Base-by-base conservation (phyloP, 2,113 vertebrate genomes). In the Phrynosoma blainvillii region DNA sequence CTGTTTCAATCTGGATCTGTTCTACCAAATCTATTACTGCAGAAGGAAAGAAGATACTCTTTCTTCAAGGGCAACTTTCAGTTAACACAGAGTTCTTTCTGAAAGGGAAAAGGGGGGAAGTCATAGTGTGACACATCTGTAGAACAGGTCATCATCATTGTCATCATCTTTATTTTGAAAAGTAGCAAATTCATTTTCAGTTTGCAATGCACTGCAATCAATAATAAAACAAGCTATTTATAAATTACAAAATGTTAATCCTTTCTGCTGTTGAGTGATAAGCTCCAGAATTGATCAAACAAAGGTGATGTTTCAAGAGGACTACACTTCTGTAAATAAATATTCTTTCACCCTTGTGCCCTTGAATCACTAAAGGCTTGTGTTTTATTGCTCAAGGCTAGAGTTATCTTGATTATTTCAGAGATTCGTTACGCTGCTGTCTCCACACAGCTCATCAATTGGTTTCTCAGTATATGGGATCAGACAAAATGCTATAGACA, bases 401-500 rank as follows among this genome's bases (percentile, higher is more conserved):
- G 40, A 77, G 71, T 86, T 89, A 25, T 79, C 84, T 40, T 81
- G 59, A 76, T 89, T 85, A 89, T 92, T 81, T 91, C 30, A n/a
- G 66, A n/a, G 83, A 2, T 85, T 90, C 0, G 21, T 5, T 16
- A 59, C 20, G 84, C 90, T 16, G 73, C 88, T 11, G 10, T 52
- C 21, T 77, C 82, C 71, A 65, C 18, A 86, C 25, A 0, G 14
- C 5, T 81, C 12, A 36, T 30, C 52, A 68, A 18, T 86, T 89
- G 40, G 20, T 54, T 85, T 1, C 0, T 79, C 78, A 40, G 79
- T 74, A 80, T 88, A 21, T 93, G 88, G 89, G 84, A 95, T 40
- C 88, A 91, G 77, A 75, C 78, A 25, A 71, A 93, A 95, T 91
- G 91, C 56, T 89, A 87, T 3, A 56, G 66, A 80, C 66, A 73